These are phyloP conservation scores for Mustela lutreola DNA, from an alignment of 2,113 vertebrate genomes.

Conservation along the genomic window DNA sequence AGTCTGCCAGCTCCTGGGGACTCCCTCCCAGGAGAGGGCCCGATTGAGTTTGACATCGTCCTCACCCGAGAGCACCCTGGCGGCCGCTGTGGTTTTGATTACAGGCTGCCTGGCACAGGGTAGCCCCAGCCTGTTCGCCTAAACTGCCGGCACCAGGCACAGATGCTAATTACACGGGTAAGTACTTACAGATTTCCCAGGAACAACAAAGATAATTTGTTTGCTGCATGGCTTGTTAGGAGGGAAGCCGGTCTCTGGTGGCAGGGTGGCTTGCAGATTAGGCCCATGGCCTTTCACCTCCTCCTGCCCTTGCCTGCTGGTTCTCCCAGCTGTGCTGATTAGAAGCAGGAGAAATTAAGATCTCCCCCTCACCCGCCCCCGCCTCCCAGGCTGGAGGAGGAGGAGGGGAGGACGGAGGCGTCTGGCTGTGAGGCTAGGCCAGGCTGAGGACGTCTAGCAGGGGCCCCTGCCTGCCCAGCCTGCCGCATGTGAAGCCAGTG, in stretches of 20 bases:
- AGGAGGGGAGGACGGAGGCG: background rate
- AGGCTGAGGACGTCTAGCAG: background rate
- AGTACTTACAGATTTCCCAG: conserved; percentile 90
- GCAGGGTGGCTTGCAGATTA: conserved; percentile 86
- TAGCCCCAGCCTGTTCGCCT: conserved; percentile 86
- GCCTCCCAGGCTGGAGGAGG: background rate
- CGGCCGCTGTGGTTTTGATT: conserved; percentile 88
- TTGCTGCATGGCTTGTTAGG: conserved; percentile 90
- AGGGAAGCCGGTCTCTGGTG: conserved; percentile 85
- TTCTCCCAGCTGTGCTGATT: conserved; percentile 75
- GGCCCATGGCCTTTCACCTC: conserved; percentile 86
- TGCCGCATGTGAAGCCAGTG: background rate
- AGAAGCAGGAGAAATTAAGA: conserved; percentile 65
- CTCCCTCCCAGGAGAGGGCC: conserved; percentile 82
- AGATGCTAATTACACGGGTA: conserved; percentile 90
- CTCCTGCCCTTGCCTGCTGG: conserved; percentile 67
- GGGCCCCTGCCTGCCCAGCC: background rate
- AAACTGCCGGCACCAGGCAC: conserved; percentile 81
- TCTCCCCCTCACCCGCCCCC: fast-evolving
- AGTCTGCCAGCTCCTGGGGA: conserved; percentile 38
- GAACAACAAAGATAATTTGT: conserved; percentile 91
- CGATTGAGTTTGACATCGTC: conserved; percentile 86
- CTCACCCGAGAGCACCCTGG: conserved; percentile 79
- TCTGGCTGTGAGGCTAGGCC: background rate
- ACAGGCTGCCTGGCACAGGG: conserved; percentile 82